Base-by-base conservation (phyloP, 2,888 invertebrate species). In the Andrena fulva region DNA sequence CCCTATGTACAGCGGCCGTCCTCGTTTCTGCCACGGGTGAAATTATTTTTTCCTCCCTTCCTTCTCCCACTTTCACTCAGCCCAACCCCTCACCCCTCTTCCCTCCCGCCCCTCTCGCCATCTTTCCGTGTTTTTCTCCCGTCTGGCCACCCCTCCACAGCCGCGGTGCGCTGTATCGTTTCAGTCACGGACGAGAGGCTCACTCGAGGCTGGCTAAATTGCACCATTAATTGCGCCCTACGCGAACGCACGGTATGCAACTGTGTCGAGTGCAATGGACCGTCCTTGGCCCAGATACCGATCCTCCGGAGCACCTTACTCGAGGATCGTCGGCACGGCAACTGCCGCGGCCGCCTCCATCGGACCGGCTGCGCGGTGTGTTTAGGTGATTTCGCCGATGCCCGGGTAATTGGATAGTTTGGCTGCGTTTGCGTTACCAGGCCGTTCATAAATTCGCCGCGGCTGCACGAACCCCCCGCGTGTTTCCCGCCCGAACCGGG, bases 251-350 rank as follows among this genome's bases (percentile, higher is more conserved):
- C 66, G 81, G 72, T 87, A 89, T 88, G 87, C 84, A 89, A 89
- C 84, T 79, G 76, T 87, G 86, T 86, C 83, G 86, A 89, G 87
- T 86, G 87, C 73, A 83, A 85, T 70, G 83, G 82, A 74, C 64
- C 84, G 90, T 89, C 90, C 90, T 90, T 90, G 90, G 87, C 87
- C 90, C 75, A 82, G 80, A 90, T 90, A 83, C 78, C 82, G 79
- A 85, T 78, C 80, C 87, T 10, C 69, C 66, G 29, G 60, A 85
- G 77, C 71, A 68, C 59, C 82, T 82, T 80, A 52, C 27, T 64
- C 69, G 35, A 42, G 48, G 67, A 69, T 68, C 56, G 71, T 33
- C 48, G n/a, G 31, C 27, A 20, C 27, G 52, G 48, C 31, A 60
- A 60, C 63, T 54, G 24, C 50, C 52, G 48, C 50, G 59, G 54